A percentile compares a stretch with the other conserved stretches of the same genome.
Conservation (phyloP, 2,888 invertebrate genomes). For the Caenorhabditis sp. region DNA sequence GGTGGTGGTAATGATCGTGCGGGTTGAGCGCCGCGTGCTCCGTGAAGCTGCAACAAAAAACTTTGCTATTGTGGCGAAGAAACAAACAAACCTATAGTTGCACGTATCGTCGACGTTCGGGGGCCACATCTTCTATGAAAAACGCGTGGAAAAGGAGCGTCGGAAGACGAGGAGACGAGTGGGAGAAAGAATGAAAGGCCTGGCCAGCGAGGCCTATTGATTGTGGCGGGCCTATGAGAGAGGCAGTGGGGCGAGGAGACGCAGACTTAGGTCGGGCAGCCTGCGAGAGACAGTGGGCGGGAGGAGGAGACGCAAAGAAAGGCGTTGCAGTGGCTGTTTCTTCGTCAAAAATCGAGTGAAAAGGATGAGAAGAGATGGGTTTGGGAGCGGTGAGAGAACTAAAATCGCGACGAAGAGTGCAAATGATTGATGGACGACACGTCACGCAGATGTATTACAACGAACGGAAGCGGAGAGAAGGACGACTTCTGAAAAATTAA, state of each 20-base stretch:
- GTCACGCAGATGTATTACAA: constrained; percentile 14
- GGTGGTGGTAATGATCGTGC: constrained; percentile 50
- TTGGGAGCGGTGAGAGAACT: constrained; percentile 25
- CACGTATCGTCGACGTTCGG: constrained; percentile 28
- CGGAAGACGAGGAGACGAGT: constrained; percentile 20
- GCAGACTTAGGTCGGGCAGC: constrained; percentile 45
- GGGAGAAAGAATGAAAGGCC: constrained; percentile 50
- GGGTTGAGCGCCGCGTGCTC: constrained; percentile 29
- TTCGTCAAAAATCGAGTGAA: constrained; percentile 7
- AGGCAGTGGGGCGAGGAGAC: constrained; percentile 14
- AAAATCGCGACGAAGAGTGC: constrained; percentile 23
- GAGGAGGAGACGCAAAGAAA: constrained; percentile 14
- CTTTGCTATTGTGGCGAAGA: not conserved
- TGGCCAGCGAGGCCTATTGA: constrained; percentile 53
- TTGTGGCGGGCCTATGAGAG: constrained; percentile 46
- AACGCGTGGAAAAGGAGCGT: constrained; percentile 15
- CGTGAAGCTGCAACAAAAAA: constrained; percentile 18
- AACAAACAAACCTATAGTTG: constrained; percentile 38
- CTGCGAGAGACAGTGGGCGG: constrained; percentile 20
- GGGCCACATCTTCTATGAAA: constrained; percentile 51
- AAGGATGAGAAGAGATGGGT: constrained; percentile 5
- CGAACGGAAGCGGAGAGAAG: not conserved
- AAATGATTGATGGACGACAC: constrained; percentile 42
- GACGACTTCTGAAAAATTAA: constrained; percentile 38
- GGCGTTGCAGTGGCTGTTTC: constrained; percentile 23